These are phyloP conservation scores for Andrena dorsata DNA, from an alignment of 2,888 invertebrate genomes.

Conservation along the genomic window DNA sequence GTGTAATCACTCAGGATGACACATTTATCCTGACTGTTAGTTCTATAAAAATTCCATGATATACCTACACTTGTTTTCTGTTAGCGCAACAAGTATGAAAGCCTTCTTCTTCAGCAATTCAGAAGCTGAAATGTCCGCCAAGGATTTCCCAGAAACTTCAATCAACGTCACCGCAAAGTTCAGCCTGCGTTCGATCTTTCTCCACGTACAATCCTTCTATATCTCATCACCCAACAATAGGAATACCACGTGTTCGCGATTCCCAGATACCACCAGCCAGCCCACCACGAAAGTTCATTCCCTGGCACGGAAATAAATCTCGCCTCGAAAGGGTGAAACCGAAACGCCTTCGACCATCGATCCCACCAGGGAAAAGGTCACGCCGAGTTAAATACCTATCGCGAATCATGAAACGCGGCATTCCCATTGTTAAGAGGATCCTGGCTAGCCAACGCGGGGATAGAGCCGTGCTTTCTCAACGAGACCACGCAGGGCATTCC, in stretches of 20 bases:
- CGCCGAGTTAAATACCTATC: slow-evolving; percentile 17
- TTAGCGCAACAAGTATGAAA: too few species aligned
- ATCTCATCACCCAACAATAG: slow-evolving; percentile 27
- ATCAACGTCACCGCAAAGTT: not conserved
- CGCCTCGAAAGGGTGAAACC: slow-evolving; percentile 9
- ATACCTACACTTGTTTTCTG: too few species aligned
- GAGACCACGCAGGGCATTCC: slow-evolving; percentile 60
- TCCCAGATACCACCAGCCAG: slow-evolving; percentile 6
- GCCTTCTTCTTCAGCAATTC: too few species aligned
- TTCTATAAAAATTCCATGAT: too few species aligned
- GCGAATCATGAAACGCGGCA: slow-evolving; percentile 37
- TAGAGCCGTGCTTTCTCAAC: slow-evolving; percentile 32
- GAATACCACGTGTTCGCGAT: slow-evolving; percentile 21
- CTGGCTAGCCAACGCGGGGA: not conserved
- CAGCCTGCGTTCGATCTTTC: not conserved
- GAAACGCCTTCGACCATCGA: slow-evolving; percentile 3
- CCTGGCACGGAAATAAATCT: not conserved
- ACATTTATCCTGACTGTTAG: too few species aligned
- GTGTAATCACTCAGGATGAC: too few species aligned
- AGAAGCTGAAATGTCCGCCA: not conserved
- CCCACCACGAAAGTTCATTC: slow-evolving; percentile 35
- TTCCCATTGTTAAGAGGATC: slow-evolving; percentile 42
- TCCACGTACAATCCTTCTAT: not conserved
- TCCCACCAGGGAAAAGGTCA: slow-evolving; percentile 38
- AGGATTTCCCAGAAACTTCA: not conserved